These are phyloP conservation scores for Actinia tenebrosa DNA, from an alignment of 64 coral and sea anemone genomes.

Conservation along the genomic window DNA sequence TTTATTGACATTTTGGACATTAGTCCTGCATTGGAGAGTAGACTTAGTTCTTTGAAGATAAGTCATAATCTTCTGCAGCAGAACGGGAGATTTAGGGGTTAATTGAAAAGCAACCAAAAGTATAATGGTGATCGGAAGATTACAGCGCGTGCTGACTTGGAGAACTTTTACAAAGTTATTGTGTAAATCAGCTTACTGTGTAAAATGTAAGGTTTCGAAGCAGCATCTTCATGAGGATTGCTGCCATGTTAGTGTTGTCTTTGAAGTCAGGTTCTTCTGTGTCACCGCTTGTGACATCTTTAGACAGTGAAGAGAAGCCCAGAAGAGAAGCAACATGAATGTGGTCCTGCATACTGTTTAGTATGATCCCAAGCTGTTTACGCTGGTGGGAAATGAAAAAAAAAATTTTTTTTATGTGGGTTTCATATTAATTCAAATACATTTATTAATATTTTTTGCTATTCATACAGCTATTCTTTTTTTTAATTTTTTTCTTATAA, in stretches of 20 bases:
- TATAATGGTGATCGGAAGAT: too few species aligned
- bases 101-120: too few species aligned
- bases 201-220: slow-evolving; percentile 76
- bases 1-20: too few species aligned
- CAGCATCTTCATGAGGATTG: slow-evolving; percentile 77
- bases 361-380: slow-evolving; percentile 83
- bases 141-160: too few species aligned
- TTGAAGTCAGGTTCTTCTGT: slow-evolving; percentile 6
- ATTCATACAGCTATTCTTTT: too few species aligned
- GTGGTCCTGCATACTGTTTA: slow-evolving; percentile 91
- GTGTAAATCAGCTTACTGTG: slow-evolving; percentile 36
- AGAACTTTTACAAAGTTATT: background rate
- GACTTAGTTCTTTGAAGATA: too few species aligned
- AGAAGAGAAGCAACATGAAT: slow-evolving; percentile 75
- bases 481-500: too few species aligned
- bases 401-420: background rate
- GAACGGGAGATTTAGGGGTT: too few species aligned
- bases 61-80: too few species aligned
- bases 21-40: too few species aligned
- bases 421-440: too few species aligned
- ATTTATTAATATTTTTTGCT: too few species aligned
- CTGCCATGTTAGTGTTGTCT: slow-evolving; percentile 47
- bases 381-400: slow-evolving; percentile 28
- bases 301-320: slow-evolving; percentile 45
- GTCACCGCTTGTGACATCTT: slow-evolving; percentile 11